Percentiles rank a stretch among this genome's conserved stretches.
Conservation (phyloP, 2,113 vertebrate species). For the Gobiocypris rarus region DNA sequence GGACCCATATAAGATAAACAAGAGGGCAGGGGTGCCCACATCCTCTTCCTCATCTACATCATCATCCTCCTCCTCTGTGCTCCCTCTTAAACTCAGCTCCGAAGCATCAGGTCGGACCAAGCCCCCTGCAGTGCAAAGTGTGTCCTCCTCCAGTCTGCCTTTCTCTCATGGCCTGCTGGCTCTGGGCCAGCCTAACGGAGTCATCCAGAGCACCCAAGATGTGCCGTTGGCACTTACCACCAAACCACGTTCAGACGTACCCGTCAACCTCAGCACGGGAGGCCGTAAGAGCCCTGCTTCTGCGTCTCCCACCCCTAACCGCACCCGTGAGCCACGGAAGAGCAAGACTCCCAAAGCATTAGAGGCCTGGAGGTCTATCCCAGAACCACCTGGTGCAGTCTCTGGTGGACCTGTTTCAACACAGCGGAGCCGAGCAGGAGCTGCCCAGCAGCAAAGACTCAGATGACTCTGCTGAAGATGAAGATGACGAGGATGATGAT, state of each 20-base stretch:
- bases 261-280: conserved; percentile 89
- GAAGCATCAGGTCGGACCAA: conserved; percentile 80
- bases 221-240: conserved; percentile 71
- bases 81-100: conserved; percentile 80
- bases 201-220: conserved; percentile 56
- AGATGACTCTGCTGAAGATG: conserved; percentile 93
- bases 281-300: conserved; percentile 80
- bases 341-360: conserved; percentile 82
- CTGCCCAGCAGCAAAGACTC: conserved; percentile 95
- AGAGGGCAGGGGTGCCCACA: conserved; percentile 84
- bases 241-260: conserved; percentile 80
- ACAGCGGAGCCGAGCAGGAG: conserved; percentile 80
- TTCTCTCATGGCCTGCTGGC: conserved; percentile 51
- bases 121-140: conserved; percentile 81
- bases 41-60: conserved; percentile 65
- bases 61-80: conserved; percentile 57
- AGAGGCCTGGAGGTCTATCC: conserved; percentile 81
- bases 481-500: conserved; percentile 93
- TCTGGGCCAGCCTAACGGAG: conserved; percentile 49
- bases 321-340: conserved; percentile 85
- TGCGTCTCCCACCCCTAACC: conserved; percentile 71
- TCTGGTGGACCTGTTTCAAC: conserved; percentile 90
- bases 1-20: conserved; percentile 86
- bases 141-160: conserved; percentile 61
- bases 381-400: conserved; percentile 85